Base-by-base conservation (phyloP, 2,888 invertebrate species). In the Thymelicus sylvestris region DNA sequence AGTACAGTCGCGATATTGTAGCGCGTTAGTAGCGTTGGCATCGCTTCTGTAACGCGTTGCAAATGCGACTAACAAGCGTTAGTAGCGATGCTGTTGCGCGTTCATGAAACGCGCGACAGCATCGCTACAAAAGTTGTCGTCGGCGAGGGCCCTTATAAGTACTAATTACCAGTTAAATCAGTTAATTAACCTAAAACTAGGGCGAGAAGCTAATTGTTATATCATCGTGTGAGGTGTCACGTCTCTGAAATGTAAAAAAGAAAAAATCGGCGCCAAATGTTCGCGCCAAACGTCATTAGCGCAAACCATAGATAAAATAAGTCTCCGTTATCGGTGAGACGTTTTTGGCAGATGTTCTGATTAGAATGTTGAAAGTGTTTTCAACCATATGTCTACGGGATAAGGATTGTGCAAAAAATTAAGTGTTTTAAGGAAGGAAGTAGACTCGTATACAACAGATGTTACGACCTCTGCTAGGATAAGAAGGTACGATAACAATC, bases 181-280 rank as follows among this genome's bases (percentile, higher is more conserved):
- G 7, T 59, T 75, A 79, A 82, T 77, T 78, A 75, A 73, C 62
- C 73, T 78, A 65, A 66, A 71, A 50, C 38, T 61, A 55, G 31
- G 12, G 31, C 60, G 47, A 39, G 38, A 47, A 24, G 52, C 66
- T 86, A 86, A 85, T 84, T 82, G 83, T 76, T 69, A 77, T 78
- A 80, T 82, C 80, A 81, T 79, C 86, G 89, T 89, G 90, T 91
- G 89, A 87, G 88, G 88, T 78, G 78, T 64, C 73, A 66, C 71
- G 66, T 63, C 68, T 62, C 61, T 69, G 64, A 73, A 76, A 78
- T 50, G 41, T 44, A 77, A 78, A 78, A 78, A 74, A 76, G 78
- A 80, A 81, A 79, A 77, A 78, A 76, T 78, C 80, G 89, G 88
- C 89, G 89, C 89, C 89, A 86, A 87, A 86, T 80, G 83, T 84